A percentile compares a stretch with the other conserved stretches of the same genome.
Conservation (phyloP, 2,888 invertebrate genomes). For the Papilio demoleus region DNA sequence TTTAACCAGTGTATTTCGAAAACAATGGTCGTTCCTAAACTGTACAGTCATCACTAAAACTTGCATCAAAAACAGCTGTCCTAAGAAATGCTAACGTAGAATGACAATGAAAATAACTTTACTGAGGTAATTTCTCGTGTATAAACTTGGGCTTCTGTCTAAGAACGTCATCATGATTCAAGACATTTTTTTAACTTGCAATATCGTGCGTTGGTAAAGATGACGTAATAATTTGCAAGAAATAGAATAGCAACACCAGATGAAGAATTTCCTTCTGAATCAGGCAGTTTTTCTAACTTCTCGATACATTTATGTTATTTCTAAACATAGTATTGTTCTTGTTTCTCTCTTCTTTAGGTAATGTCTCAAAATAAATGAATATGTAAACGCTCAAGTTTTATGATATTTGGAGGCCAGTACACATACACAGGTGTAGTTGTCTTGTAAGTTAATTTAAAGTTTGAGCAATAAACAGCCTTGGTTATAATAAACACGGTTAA, state of each 20-base stretch:
- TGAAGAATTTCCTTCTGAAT: too few species aligned
- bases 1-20: conserved; percentile 29
- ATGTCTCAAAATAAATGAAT: not conserved
- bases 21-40: conserved; percentile 39
- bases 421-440: conserved; percentile 11
- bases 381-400: not conserved
- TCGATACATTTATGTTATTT: too few species aligned
- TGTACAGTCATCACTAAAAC: not conserved
- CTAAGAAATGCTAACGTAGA: not conserved
- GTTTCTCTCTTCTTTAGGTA: not conserved
- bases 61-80: not conserved
- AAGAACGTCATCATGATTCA: too few species aligned
- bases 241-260: too few species aligned
- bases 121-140: too few species aligned
- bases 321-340: not conserved
- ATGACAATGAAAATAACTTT: too few species aligned
- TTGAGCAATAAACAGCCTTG: conserved; percentile 5
- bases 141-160: too few species aligned
- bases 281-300: not conserved
- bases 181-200: too few species aligned
- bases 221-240: too few species aligned
- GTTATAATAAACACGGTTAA: not conserved
- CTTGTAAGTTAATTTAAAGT: conserved; percentile 11
- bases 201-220: too few species aligned
- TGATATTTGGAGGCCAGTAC: not conserved